These are phyloP conservation scores for Pangasius macronema DNA, from an alignment of 2,797 vertebrate genomes.

Conservation along the genomic window DNA sequence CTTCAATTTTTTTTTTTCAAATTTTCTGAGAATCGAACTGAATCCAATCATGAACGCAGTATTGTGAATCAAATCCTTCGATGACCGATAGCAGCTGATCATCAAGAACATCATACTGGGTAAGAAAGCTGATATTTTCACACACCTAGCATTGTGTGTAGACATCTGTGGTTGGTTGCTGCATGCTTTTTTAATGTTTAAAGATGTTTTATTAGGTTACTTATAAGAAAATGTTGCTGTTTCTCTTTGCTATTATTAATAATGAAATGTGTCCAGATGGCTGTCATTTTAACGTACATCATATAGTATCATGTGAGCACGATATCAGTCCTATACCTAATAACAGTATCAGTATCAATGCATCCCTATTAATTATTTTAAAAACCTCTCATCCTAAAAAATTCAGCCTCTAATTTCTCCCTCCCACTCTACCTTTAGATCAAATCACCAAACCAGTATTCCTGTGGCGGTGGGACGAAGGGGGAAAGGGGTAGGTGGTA, in stretches of 20 bases:
- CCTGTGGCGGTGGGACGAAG: too few relatives aligned
- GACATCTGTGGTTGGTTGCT: neutral
- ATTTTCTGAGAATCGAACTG: neutral
- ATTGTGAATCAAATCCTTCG: neutral
- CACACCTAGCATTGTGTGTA: neutral
- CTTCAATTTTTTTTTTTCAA: neutral
- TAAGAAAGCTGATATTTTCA: neutral
- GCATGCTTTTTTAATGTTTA: neutral
- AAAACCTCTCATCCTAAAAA: neutral
- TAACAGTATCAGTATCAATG: neutral
- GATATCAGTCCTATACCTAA: neutral
- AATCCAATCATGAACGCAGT: neutral
- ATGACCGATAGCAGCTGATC: too few relatives aligned
- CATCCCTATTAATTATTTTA: neutral
- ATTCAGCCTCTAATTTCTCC: too few relatives aligned
- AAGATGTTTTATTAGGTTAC: neutral
- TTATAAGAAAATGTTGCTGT: neutral
- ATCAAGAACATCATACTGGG: neutral
- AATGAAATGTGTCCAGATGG: neutral
- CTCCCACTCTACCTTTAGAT: neutral
- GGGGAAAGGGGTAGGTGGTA: too few relatives aligned
- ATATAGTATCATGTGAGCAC: neutral
- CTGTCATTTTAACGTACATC: neutral
- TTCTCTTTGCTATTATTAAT: neutral
- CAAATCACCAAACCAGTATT: neutral